Base-by-base conservation (phyloP, 2,888 invertebrate genomes). In the Doris montereyensis region DNA sequence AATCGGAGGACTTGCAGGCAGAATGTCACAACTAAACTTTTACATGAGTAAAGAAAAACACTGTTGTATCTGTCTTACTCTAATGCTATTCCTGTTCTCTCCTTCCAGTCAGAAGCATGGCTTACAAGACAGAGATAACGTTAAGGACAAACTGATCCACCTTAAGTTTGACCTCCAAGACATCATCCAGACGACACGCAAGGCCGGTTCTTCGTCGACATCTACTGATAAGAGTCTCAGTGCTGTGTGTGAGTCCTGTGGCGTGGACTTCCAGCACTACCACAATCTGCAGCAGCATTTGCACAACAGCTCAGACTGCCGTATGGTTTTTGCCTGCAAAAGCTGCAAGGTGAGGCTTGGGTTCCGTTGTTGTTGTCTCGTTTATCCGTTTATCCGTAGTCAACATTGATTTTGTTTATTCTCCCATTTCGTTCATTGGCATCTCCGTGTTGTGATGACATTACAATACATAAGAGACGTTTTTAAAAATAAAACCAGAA, bases 181-280 rank as follows among this genome's bases (percentile, higher is more conserved):
- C 5, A 5, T 41, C 52, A 5, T 41, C 8, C 52, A 10, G 8
- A 41, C 5, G 52, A 17, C 8, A 41, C 5, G 52, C 17, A 5
- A 41, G 8, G 5, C 52, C 17, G 52, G 52, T 10, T 5, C 8
- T 10, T 5, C 8, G 17, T n/a, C n/a, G n/a, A n/a, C n/a, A n/a
- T n/a, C n/a, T n/a, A n/a, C n/a, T n/a, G 17, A 10, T 5, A 17
- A 41, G 8, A 5, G 17, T 10, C 8, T 5, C 8, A 41, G 52
- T 10, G 52, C 92, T 0, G 87, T 91, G 24, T 92, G 92, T 85
- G 90, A 91, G 81, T 90, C 90, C 81, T 92, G 92, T 83, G 89
- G 90, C 21, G 88, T 89, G 21, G 92, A 92, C 84, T 92, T 92
- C 85, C 91, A 90, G 81, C 90, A 88, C 83, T 89, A 90, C 83